Evolutionary conservation across 2,113 vertebrate species (phyloP).

Genomic region (Upupa epops): DNA sequence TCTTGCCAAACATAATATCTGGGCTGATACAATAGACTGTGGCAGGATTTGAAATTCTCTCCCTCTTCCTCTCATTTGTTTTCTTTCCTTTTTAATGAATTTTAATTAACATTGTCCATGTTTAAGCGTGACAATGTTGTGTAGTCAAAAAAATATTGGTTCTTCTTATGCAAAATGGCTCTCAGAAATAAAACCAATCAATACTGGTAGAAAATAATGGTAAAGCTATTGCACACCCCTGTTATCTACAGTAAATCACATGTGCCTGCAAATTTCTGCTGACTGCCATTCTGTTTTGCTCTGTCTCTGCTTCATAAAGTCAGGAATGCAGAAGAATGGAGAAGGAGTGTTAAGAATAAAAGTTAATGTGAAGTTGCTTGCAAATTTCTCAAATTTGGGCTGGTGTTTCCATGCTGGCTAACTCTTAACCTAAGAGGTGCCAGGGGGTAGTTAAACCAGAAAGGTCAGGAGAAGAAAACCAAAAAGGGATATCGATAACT

Average conservation of each 20-base stretch:
- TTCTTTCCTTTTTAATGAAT: neutral
- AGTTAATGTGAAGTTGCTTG: neutral
- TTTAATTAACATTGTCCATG: neutral
- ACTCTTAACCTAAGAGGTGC: neutral
- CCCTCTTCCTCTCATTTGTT: neutral
- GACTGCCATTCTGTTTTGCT: neutral
- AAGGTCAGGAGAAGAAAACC: neutral
- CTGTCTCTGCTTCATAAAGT: neutral
- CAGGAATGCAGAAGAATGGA: neutral
- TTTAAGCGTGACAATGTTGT: neutral
- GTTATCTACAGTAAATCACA: neutral
- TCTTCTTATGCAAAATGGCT: neutral
- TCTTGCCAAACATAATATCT: neutral
- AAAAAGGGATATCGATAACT: neutral
- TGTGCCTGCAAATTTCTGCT: neutral
- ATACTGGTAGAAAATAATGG: neutral
- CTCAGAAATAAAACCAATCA: slow-evolving; percentile 1
- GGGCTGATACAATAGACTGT: neutral
- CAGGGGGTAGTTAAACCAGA: neutral
- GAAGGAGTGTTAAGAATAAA: neutral
- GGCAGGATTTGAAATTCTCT: neutral
- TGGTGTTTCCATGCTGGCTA: neutral
- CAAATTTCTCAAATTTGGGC: neutral
- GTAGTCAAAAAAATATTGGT: neutral
- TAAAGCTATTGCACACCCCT: neutral